phyloP scores from a whole-genome alignment of 2,113 vertebrate species.

The Seriola rivoliana region DNA sequence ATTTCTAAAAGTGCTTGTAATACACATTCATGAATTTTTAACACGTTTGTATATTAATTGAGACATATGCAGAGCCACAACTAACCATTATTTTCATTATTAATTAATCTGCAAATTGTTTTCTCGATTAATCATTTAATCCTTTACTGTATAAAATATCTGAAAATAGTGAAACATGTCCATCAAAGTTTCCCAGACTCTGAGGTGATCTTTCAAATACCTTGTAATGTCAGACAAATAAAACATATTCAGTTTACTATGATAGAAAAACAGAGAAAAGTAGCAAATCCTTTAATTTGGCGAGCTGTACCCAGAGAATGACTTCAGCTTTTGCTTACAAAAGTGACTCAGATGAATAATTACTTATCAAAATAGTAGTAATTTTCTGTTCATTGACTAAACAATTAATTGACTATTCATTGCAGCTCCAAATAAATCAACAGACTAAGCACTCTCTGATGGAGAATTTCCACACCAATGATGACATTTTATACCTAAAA shows the following conservation, averaged over 20 bases:
- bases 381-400: neutral
- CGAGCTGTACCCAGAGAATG: neutral
- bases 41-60: slow-evolving; percentile 8
- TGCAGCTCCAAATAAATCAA: neutral
- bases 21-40: slow-evolving; percentile 23
- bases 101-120: neutral
- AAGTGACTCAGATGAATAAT: neutral
- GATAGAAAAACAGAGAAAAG: neutral
- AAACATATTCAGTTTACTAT: neutral
- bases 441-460: neutral
- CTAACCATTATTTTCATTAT: slow-evolving; percentile 12
- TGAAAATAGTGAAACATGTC: neutral
- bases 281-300: neutral
- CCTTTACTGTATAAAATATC: neutral
- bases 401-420: neutral
- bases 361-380: neutral
- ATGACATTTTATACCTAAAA: neutral
- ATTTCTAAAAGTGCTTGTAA: slow-evolving; percentile 13
- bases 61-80: neutral
- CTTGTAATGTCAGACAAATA: neutral
- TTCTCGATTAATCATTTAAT: neutral
- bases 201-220: neutral
- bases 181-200: neutral
- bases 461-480: neutral
- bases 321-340: neutral